Evolutionary conservation across 2,797 vertebrate genomes (phyloP), one percentile per base, ranked within the genome.

Genomic region (Enteromius afrohamiltoni): DNA sequence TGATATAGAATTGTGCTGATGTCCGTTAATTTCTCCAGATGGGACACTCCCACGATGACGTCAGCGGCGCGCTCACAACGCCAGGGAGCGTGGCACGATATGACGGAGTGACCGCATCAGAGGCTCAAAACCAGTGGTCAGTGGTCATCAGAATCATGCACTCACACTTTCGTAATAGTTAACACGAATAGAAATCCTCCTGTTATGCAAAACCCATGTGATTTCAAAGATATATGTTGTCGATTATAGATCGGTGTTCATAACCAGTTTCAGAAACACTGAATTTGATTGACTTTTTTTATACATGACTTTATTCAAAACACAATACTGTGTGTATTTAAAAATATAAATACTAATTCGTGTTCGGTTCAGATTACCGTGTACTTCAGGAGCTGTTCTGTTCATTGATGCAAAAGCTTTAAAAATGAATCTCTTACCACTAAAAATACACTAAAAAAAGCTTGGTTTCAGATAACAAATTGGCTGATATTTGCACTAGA

Each of bases 1-100:
- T 91, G 91, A 92, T 92, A 92, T 91, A 93, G 92, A 92, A 91
- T 92, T 90, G 93, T 92, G 93, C 92, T 92, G 95, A 92, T 94
- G 93, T 93, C 91, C 93, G 94, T 94, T 95, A 94, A 95, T 94
- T 91, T 94, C 94, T 94, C 86, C 91, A 87, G 89, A 90, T 84
- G 88, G 89, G 82, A 93, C 94, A 95, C 95, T 91, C 91, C 95
- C 93, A 93, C 92, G 89, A 82, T 96, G 94, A 95, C 95, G 95
- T 94, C 94, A 94, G 86, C 82, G 87, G 90, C 93, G 92, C 90
- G 92, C 89, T 83, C 87, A 21, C 71, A 23, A 51, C 47, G 80
- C 31, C 93, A 79, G 51, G 69, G 37, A 83, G 80, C 45, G 51
- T 75, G 42, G 53, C 42, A 80, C 71, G n/a, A 51, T 92, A 91